A percentile compares a stretch with the other conserved stretches of the same genome.
These are phyloP conservation scores for Strigamia crassipes DNA, from an alignment of 2,888 invertebrate genomes.

Conservation along the genomic window DNA sequence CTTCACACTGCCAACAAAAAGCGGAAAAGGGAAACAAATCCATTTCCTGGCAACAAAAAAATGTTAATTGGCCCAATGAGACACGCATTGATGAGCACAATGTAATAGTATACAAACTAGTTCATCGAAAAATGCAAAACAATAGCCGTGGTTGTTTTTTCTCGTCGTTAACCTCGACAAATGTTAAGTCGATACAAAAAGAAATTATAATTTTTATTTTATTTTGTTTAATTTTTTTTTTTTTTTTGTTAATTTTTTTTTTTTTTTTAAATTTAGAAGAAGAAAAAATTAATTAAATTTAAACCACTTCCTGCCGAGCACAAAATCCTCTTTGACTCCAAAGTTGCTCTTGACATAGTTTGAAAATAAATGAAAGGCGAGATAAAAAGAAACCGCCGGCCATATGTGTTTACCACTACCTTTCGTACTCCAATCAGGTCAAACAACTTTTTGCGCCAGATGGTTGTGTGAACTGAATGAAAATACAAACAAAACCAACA, in stretches of 20 bases:
- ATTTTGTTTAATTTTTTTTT: no score
- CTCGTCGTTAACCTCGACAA: background rate
- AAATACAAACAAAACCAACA: background rate
- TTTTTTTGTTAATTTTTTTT: background rate
- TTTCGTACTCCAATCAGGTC: slow-evolving; percentile 14
- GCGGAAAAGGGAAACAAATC: slow-evolving; percentile 16
- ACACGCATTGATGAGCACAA: background rate
- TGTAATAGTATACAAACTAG: background rate
- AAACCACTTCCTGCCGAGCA: background rate
- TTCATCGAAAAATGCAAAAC: background rate
- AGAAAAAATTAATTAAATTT: background rate
- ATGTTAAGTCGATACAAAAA: no score
- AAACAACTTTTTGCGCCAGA: background rate
- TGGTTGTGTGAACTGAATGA: slow-evolving; percentile 8
- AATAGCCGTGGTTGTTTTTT: background rate
- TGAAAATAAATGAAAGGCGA: slow-evolving; percentile 17
- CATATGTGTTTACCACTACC: background rate
- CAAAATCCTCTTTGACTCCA: background rate
- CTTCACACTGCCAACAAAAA: background rate
- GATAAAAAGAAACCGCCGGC: background rate
- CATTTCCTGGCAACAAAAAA: background rate
- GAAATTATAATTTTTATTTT: background rate
- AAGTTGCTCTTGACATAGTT: slow-evolving; percentile 17
- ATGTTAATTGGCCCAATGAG: background rate
- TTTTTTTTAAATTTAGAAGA: background rate